These are phyloP conservation scores for Intellagama lesueurii DNA, from an alignment of 2,797 vertebrate species.

Conservation along the genomic window DNA sequence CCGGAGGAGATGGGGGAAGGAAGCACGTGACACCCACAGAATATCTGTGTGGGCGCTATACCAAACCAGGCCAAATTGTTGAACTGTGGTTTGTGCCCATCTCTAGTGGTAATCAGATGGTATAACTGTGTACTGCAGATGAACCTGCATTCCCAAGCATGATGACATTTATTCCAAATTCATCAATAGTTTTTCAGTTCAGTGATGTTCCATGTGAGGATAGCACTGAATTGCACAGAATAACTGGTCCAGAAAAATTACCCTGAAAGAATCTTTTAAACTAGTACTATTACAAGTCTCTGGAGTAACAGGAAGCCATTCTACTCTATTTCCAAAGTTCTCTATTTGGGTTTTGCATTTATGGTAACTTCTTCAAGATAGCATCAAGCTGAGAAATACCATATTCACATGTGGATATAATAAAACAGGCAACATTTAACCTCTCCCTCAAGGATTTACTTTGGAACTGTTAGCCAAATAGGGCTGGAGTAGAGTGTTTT, in stretches of 20 bases:
- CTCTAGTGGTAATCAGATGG: no score
- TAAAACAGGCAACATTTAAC: not conserved
- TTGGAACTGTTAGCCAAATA: not conserved
- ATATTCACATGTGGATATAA: not conserved
- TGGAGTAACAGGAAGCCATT: not conserved
- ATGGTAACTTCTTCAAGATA: not conserved
- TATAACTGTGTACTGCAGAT: no score
- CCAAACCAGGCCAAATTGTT: no score
- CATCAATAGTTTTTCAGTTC: not conserved
- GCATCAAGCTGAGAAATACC: not conserved
- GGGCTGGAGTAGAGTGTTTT: not conserved
- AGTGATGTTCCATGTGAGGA: not conserved
- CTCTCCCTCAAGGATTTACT: not conserved
- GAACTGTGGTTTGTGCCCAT: no score
- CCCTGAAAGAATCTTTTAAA: not conserved
- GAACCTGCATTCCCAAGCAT: no score
- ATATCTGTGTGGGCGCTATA: no score
- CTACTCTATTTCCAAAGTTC: not conserved
- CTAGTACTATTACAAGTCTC: not conserved
- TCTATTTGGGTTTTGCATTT: not conserved
- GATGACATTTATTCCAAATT: not conserved
- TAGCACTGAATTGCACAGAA: not conserved
- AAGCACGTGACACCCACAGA: no score
- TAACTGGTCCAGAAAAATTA: not conserved
- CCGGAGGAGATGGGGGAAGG: no score